phyloP scores from a whole-genome alignment of 2,888 invertebrate species.

The Spatulosminthurus flaviceps region DNA sequence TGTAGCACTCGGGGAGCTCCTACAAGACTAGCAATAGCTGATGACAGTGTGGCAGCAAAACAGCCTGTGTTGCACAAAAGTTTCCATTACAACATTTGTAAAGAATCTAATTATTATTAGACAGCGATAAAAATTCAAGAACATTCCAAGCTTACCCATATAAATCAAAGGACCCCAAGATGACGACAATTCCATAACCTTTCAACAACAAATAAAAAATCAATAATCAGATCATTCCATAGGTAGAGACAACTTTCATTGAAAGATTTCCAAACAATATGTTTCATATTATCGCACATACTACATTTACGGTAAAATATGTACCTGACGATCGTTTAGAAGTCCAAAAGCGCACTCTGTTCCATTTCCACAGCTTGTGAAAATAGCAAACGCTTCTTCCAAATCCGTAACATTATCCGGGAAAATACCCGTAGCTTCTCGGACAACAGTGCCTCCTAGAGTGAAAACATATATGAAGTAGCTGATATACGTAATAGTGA shows the following conservation, averaged over 20 bases:
- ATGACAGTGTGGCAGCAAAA: slow-evolving; percentile 73
- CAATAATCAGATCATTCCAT: neutral
- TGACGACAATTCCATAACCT: slow-evolving; percentile 1
- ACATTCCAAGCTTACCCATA: slow-evolving; percentile 63
- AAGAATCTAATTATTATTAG: no score
- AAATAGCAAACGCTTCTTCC: neutral
- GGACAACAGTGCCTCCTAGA: slow-evolving; percentile 79
- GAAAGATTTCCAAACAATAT: no score
- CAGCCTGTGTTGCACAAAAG: slow-evolving; percentile 65
- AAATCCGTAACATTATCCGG: slow-evolving; percentile 71
- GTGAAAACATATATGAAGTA: slow-evolving; percentile 85
- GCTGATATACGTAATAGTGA: slow-evolving; percentile 85
- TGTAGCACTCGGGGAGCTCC: slow-evolving; percentile 69
- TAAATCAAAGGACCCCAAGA: slow-evolving; percentile 48
- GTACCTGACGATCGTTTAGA: slow-evolving; percentile 68
- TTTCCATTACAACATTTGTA: no score
- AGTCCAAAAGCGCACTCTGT: slow-evolving; percentile 67
- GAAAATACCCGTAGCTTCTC: slow-evolving; percentile 83
- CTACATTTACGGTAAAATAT: no score
- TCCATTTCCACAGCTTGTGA: neutral
- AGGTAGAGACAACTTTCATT: no score
- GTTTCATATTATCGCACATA: no score
- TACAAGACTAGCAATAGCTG: slow-evolving; percentile 72
- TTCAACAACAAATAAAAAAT: neutral
- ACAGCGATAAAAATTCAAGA: no score